Conservation (phyloP, 2,888 invertebrate species). For the Alviniconcha strummeri region DNA sequence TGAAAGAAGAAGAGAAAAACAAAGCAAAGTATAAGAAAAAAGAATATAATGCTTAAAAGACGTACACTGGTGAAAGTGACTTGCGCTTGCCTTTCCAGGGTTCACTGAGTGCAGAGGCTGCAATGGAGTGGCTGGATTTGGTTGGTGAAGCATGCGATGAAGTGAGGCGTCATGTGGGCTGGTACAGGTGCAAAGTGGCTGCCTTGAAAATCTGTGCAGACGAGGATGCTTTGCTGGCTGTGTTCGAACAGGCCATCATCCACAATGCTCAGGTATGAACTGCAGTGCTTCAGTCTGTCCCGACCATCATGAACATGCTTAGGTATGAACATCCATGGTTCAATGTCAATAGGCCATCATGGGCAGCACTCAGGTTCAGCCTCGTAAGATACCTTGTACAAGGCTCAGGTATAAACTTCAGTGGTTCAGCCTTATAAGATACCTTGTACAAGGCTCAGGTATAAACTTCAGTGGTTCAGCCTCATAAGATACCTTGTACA, state of each 20-base stretch:
- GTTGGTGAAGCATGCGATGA: constrained; percentile 1
- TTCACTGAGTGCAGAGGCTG: background rate
- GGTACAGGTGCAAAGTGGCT: constrained; percentile 25
- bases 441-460: too few relatives aligned
- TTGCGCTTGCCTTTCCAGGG: constrained; percentile 11
- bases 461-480: too few relatives aligned
- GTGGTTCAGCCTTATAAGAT: too few relatives aligned
- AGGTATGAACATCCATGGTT: background rate
- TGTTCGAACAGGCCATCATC: constrained; percentile 28
- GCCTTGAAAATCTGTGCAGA: constrained; percentile 3
- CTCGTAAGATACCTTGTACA: too few relatives aligned
- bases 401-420: too few relatives aligned
- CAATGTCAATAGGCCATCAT: background rate
- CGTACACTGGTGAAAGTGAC: too few relatives aligned
- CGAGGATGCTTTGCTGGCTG: constrained; percentile 1
- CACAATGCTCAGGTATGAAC: constrained; percentile 24
- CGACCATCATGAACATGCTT: background rate
- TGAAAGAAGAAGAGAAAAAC: too few relatives aligned
- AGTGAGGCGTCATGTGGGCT: background rate
- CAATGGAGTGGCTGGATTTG: constrained; percentile 23
- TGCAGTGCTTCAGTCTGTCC: background rate
- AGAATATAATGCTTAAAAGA: too few relatives aligned
- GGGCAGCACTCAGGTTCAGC: background rate
- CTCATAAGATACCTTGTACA: too few relatives aligned
- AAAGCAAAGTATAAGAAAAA: too few relatives aligned